A percentile compares a stretch with the other conserved stretches of the same genome.
Conservation (phyloP, 2,888 invertebrate species). For the Mimachlamys varia region DNA sequence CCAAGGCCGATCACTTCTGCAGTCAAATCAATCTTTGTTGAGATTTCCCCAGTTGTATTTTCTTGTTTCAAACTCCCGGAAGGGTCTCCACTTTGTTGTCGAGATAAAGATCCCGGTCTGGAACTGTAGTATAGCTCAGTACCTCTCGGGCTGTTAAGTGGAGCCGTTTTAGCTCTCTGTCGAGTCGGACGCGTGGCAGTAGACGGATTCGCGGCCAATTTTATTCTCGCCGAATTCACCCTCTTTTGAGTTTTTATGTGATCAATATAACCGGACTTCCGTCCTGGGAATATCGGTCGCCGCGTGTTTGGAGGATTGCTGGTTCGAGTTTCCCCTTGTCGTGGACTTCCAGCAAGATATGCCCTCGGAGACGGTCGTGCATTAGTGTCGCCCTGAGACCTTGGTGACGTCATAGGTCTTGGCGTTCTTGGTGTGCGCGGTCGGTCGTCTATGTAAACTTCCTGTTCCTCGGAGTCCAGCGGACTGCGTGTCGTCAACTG, state of each 20-base stretch:
- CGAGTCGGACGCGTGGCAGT: constrained; percentile 45
- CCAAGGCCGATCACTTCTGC: background rate
- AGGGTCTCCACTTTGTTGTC: background rate
- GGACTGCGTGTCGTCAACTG: constrained; percentile 63
- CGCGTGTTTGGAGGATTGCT: background rate
- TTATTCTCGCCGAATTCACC: constrained; percentile 65
- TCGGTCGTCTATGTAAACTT: constrained; percentile 38
- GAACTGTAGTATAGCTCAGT: background rate
- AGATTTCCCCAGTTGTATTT: background rate
- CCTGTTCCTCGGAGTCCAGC: constrained; percentile 52
- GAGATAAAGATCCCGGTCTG: background rate
- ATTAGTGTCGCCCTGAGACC: constrained; percentile 41
- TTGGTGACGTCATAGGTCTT: constrained; percentile 39
- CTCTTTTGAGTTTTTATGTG: constrained; percentile 65
- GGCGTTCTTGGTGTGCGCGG: constrained; percentile 44
- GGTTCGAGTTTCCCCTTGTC: constrained; percentile 19
- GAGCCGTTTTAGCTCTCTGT: constrained; percentile 37
- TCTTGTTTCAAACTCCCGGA: background rate
- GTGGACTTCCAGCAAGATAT: constrained; percentile 38
- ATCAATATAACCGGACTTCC: constrained; percentile 67
- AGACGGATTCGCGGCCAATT: constrained; percentile 58
- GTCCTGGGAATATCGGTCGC: constrained; percentile 58
- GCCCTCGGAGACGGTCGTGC: constrained; percentile 22
- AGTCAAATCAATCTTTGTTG: background rate
- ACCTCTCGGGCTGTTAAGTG: constrained; percentile 37